Evolutionary conservation across 2,888 invertebrate genomes (phyloP).

Genomic region (Autographa gamma): DNA sequence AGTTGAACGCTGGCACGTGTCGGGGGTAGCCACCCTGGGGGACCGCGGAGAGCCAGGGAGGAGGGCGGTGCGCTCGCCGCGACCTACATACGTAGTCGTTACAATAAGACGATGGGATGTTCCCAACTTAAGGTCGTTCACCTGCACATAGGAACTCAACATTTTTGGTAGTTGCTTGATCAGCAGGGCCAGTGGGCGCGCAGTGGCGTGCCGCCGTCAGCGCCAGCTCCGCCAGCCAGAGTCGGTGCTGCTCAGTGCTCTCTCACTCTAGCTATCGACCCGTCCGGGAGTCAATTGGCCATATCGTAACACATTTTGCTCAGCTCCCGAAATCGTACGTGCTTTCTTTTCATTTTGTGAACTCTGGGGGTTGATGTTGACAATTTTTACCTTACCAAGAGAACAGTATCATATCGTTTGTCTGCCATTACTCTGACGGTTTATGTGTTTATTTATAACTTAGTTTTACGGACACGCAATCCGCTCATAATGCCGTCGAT

Average conservation of each 20-base stretch:
- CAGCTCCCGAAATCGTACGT: constrained; percentile 20
- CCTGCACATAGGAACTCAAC: constrained; percentile 9
- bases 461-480: constrained; percentile 19
- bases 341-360: constrained; percentile 20
- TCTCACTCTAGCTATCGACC: constrained; percentile 52
- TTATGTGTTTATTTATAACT: background rate
- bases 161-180: constrained; percentile 14
- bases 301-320: constrained; percentile 44
- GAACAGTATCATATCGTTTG: too few relatives aligned
- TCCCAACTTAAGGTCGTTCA: constrained; percentile 30
- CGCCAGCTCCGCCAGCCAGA: background rate
- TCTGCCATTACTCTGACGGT: background rate
- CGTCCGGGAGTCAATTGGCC: constrained; percentile 32
- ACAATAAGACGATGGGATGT: constrained; percentile 37
- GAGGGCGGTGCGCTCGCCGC: constrained; percentile 21
- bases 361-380: background rate
- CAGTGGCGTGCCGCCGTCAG: background rate
- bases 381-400: constrained; percentile 4
- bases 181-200: background rate
- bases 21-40: constrained; percentile 3
- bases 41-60: background rate
- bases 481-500: constrained; percentile 9
- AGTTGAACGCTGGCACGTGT: constrained; percentile 27
- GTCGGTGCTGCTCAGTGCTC: constrained; percentile 14
- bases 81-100: constrained; percentile 48